phyloP scores from a whole-genome alignment of 2,888 invertebrate species.

The Ormyrus nitidulus region DNA sequence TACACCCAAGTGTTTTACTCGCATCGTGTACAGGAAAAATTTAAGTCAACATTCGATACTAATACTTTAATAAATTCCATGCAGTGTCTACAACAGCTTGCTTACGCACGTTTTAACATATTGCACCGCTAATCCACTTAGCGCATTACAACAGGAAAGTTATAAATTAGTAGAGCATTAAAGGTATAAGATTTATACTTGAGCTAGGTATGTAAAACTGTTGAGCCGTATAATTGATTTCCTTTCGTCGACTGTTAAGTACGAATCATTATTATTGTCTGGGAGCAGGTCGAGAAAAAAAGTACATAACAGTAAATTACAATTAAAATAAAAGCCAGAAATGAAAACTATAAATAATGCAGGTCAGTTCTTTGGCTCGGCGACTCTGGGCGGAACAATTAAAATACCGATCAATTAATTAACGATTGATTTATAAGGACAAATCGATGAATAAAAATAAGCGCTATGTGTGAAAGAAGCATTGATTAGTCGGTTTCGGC shows the following conservation, averaged over 20 bases:
- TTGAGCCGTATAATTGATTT: neutral
- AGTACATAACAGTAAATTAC: conserved; percentile 21
- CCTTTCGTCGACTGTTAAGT: neutral
- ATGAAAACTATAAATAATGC: conserved; percentile 43
- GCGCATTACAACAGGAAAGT: too few species aligned
- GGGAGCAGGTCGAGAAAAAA: neutral
- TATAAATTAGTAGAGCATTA: neutral
- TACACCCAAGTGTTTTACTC: too few species aligned
- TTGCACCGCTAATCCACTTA: too few species aligned
- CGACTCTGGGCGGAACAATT: conserved; percentile 25
- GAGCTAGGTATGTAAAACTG: neutral
- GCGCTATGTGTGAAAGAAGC: conserved; percentile 32
- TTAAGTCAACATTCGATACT: too few species aligned
- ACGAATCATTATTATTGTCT: too few species aligned
- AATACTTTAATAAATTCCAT: too few species aligned
- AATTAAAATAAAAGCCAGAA: conserved; percentile 12
- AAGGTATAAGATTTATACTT: neutral
- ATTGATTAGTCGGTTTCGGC: conserved; percentile 23
- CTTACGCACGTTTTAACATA: too few species aligned
- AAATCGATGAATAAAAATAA: conserved; percentile 43
- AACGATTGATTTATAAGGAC: conserved; percentile 41
- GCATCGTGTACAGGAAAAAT: too few species aligned
- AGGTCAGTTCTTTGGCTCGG: conserved; percentile 15
- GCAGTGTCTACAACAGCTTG: too few species aligned
- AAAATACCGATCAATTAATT: conserved; percentile 49